These are phyloP conservation scores for Heterohyrax brucei DNA, from an alignment of 2,797 vertebrate species.

Conservation along the genomic window DNA sequence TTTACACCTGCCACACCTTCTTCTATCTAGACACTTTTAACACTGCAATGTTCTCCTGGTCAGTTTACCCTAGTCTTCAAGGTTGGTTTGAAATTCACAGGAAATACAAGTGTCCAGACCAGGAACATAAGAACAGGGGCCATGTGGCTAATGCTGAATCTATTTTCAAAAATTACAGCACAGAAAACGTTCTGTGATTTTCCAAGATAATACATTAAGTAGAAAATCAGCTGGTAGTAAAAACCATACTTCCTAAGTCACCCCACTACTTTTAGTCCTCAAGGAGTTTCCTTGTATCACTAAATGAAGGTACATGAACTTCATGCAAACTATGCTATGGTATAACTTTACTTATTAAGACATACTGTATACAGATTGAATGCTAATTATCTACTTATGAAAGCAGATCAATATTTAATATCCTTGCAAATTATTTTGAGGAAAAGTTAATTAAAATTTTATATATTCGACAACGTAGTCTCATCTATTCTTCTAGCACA, in stretches of 20 bases:
- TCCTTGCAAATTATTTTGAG: constrained; percentile 37
- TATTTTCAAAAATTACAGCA: not conserved
- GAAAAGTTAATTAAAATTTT: not conserved
- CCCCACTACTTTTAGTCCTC: not conserved
- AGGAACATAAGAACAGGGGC: fast-evolving
- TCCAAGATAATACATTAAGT: not conserved
- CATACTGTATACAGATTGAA: constrained; percentile 61
- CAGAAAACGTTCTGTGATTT: not conserved
- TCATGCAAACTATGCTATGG: not conserved
- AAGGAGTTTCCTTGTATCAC: not conserved
- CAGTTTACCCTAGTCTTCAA: not conserved
- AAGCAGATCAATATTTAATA: constrained; percentile 15
- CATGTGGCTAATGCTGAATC: fast-evolving
- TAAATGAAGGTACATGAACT: not conserved
- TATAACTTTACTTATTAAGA: not conserved
- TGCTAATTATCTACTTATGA: constrained; percentile 70
- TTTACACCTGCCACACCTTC: not conserved
- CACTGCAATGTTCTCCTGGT: not conserved
- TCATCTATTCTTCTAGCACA: not conserved
- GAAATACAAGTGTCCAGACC: not conserved
- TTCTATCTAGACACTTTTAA: not conserved
- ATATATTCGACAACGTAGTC: constrained; percentile 39
- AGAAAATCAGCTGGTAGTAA: not conserved
- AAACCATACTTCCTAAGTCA: not conserved
- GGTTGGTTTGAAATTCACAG: not conserved